phyloP scores from a whole-genome alignment of 2,113 vertebrate species.

The Alaudala cheleensis region DNA sequence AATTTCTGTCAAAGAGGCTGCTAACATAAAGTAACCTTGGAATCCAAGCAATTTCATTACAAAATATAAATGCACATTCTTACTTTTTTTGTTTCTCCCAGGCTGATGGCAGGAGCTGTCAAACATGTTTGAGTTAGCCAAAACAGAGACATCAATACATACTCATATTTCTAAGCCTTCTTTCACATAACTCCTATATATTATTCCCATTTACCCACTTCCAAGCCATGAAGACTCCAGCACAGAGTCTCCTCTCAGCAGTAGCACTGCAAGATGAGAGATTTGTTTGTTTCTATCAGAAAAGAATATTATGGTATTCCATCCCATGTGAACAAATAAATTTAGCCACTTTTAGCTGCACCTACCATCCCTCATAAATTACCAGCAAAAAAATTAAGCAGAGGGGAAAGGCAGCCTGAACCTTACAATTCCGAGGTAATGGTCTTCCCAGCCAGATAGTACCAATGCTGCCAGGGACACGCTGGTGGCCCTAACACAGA shows the following conservation, averaged over 20 bases:
- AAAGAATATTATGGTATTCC: not conserved
- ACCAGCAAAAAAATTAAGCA: not conserved
- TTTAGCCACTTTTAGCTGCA: not conserved
- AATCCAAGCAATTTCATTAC: not conserved
- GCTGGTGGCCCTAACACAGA: not conserved
- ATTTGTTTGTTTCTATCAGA: not conserved
- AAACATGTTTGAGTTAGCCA: not conserved
- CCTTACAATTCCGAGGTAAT: not conserved
- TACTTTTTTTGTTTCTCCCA: not conserved
- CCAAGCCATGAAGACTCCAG: not conserved
- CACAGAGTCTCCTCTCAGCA: not conserved
- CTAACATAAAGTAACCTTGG: not conserved
- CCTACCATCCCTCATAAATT: not conserved
- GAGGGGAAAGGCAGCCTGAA: not conserved
- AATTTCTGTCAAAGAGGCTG: not conserved
- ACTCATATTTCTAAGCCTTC: not conserved
- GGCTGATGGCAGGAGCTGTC: not conserved
- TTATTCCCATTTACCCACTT: not conserved
- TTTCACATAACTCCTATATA: not conserved
- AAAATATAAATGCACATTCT: not conserved
- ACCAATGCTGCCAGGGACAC: not conserved
- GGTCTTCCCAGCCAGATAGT: not conserved
- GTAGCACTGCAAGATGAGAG: not conserved
- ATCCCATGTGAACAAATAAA: not conserved
- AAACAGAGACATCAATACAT: not conserved